phyloP scores from a whole-genome alignment of 64 coral and sea anemone species.

The Dendronephthya gigantea region DNA sequence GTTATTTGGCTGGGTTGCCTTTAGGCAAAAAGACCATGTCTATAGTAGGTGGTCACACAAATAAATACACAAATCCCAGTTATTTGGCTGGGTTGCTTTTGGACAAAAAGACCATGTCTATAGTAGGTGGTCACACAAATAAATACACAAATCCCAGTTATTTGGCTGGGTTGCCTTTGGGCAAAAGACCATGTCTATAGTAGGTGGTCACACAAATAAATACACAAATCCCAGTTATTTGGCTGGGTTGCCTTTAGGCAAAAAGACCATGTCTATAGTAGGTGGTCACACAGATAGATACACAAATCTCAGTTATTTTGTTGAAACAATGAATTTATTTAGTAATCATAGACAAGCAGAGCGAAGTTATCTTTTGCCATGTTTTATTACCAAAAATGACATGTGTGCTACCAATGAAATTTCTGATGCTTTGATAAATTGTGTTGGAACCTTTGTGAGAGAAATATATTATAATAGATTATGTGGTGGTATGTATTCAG shows the following conservation, averaged over 20 bases:
- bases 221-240: constrained; percentile 33
- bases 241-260: constrained; percentile 7
- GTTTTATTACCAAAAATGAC: constrained; percentile 34
- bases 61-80: constrained; percentile 25
- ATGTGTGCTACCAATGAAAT: constrained; percentile 23
- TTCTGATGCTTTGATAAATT: constrained; percentile 22
- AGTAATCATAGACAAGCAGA: constrained; percentile 32
- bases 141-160: too few species aligned
- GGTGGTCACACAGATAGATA: constrained; percentile 12
- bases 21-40: constrained; percentile 4
- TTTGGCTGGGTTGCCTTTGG: neutral
- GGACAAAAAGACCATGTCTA: too few species aligned
- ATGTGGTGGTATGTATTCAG: constrained; percentile 29
- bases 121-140: too few species aligned
- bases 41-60: constrained; percentile 20
- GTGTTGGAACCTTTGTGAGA: neutral
- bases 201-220: constrained; percentile 12
- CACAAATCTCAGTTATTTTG: constrained; percentile 32
- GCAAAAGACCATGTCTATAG: constrained; percentile 1
- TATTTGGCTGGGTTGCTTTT: constrained; percentile 15
- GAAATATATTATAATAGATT: constrained; percentile 13
- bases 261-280: constrained; percentile 13
- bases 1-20: constrained; percentile 27
- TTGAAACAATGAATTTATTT: constrained; percentile 21
- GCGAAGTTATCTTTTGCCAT: constrained; percentile 30